These are phyloP conservation scores for Dicrurus megarhynchus DNA, from an alignment of 2,113 vertebrate species.

Conservation along the genomic window DNA sequence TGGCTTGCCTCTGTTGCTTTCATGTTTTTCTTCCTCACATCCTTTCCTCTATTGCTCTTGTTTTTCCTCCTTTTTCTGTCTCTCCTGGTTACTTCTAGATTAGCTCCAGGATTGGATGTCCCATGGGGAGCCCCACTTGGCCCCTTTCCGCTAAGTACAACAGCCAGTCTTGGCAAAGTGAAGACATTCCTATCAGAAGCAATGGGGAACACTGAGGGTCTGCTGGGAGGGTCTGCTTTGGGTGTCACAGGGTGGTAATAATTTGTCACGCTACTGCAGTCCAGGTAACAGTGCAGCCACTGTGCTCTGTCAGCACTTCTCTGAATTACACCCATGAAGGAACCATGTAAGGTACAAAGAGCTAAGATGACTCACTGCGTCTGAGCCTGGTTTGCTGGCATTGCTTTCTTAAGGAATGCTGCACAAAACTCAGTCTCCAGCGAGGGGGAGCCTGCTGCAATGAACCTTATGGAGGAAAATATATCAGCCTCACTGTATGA, in stretches of 20 bases:
- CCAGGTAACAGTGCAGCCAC: background rate
- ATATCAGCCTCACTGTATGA: background rate
- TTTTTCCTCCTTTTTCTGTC: background rate
- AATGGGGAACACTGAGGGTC: background rate
- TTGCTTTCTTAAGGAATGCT: background rate
- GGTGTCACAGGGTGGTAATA: background rate
- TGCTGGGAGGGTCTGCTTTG: background rate
- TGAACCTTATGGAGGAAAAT: background rate
- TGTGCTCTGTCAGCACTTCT: background rate
- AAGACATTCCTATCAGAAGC: background rate
- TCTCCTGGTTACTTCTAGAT: background rate
- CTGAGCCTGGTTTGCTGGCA: background rate
- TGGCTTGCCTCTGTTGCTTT: background rate
- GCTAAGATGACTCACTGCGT: background rate
- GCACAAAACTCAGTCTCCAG: background rate
- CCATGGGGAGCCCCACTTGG: background rate
- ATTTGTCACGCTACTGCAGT: background rate
- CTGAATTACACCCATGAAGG: background rate
- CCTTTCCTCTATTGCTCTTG: background rate
- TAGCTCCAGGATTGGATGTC: background rate
- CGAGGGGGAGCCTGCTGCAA: background rate
- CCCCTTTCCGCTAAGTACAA: background rate
- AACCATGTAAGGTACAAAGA: background rate
- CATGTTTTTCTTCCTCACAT: background rate
- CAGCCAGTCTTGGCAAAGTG: background rate